Evolutionary conservation across 2,797 vertebrate genomes (phyloP), one percentile per base, ranked within the genome.

Genomic region (Sebastes goodei): DNA sequence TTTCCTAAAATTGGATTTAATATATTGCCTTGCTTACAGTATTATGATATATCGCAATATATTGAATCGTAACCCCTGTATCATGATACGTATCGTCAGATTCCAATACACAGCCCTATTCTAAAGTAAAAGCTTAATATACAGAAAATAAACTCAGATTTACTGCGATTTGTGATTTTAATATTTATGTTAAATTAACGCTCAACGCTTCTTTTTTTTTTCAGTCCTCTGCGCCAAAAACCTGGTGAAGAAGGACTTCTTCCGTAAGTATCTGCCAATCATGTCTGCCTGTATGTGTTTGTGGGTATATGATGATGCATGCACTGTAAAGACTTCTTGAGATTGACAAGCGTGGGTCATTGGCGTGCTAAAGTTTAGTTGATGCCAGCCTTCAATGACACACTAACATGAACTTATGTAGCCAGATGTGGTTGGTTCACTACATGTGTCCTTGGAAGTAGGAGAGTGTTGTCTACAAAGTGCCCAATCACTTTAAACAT

Each of bases 201-300:
- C 15, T 70, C 1, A 0, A 23, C 27, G 17, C 32, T 80, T 63
- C 75, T 71, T 80, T 20, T 89, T 42, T 85, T 55, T 88, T 92
- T 69, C 96, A 99, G 98, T 99, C 88, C 96, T 99, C 85, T 99
- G 98, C 89, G 98, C 98, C 92, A 99, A 99, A 96, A 99, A 99
- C 94, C 96, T 99, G 94, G 98, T 98, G 94, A 99, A 99, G 96
- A 99, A 99, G 96, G 98, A 99, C 94, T 99, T 99, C 95, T 99
- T 99, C 94, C 97, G 98, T 99, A 97, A 99, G 98, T 99, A 93
- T 74, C 80, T 73, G 14, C 65, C 42, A 52, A 10, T 74, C 29
- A 6, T 23, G 23, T 23, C 23, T 23, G 23, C 61, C 64, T 76
- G 62, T 83, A 73, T 86, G 75, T 66, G 35, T 75, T 80, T 74